These are phyloP conservation scores for Chironomus striatipennis DNA, from an alignment of 1,140 invertebrate genomes.

Conservation along the genomic window DNA sequence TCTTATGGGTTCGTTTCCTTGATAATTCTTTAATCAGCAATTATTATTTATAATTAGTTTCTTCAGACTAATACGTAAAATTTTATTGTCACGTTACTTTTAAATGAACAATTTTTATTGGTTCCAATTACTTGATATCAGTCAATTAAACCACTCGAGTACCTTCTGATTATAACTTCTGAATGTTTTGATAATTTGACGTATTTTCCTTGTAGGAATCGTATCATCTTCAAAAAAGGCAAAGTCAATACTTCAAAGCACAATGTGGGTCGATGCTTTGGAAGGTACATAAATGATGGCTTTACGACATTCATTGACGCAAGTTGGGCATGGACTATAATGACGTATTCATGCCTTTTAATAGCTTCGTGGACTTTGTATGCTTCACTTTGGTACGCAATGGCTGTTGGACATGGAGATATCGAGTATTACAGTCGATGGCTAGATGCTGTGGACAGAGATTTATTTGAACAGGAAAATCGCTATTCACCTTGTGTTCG, in stretches of 20 bases:
- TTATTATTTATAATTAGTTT: too few species aligned
- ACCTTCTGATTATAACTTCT: too few species aligned
- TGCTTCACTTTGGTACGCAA: background rate
- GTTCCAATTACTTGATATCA: too few species aligned
- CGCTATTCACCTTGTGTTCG: background rate
- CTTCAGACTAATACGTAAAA: too few species aligned
- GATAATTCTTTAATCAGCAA: too few species aligned
- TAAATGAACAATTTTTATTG: too few species aligned
- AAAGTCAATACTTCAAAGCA: background rate
- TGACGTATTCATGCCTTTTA: background rate
- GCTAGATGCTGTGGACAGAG: background rate
- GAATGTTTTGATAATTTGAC: too few species aligned
- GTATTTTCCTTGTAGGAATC: too few species aligned
- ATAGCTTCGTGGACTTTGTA: background rate
- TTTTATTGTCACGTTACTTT: too few species aligned
- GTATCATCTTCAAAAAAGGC: too few species aligned
- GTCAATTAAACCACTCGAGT: too few species aligned
- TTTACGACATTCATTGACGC: background rate
- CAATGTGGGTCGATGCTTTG: background rate
- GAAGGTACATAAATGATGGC: background rate
- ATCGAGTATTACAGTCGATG: background rate
- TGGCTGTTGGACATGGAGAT: background rate
- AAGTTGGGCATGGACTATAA: background rate
- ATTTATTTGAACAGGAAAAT: background rate
- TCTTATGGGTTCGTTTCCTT: too few species aligned